phyloP scores from a whole-genome alignment of 2,113 vertebrate species.

The Cheirogaleus medius region DNA sequence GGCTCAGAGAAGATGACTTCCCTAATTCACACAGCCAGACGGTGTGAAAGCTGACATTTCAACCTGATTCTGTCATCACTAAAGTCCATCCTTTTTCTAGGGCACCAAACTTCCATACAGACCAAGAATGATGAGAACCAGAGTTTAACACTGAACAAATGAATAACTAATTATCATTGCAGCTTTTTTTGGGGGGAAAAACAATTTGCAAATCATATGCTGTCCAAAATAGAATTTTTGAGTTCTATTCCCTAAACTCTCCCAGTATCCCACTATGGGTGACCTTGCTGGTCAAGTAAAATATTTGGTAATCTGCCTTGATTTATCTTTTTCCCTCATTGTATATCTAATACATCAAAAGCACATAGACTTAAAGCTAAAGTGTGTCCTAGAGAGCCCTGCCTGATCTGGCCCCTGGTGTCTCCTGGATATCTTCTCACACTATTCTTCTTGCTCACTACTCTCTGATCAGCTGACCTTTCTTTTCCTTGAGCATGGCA shows the following conservation, averaged over 20 bases:
- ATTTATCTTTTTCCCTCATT: not conserved
- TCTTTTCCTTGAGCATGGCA: not conserved
- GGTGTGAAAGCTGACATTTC: not conserved
- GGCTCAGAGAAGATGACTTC: not conserved
- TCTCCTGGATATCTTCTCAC: not conserved
- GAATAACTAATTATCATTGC: not conserved
- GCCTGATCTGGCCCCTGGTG: not conserved
- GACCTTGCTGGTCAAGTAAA: not conserved
- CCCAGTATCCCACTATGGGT: not conserved
- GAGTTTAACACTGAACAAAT: not conserved
- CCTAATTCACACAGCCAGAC: not conserved
- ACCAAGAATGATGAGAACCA: not conserved
- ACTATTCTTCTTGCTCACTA: no score
- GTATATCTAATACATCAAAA: not conserved
- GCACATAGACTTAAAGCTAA: not conserved
- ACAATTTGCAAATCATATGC: not conserved
- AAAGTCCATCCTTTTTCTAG: not conserved
- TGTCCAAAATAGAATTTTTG: not conserved
- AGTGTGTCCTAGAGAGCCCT: rapidly evolving
- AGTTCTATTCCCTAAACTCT: not conserved
- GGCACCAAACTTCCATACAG: not conserved
- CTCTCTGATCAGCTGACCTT: not conserved
- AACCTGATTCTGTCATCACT: not conserved
- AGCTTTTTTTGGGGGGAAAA: not conserved
- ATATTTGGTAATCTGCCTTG: not conserved